Evolutionary conservation across 2,888 invertebrate species (phyloP).

Genomic region (Pristionchus arcanus): DNA sequence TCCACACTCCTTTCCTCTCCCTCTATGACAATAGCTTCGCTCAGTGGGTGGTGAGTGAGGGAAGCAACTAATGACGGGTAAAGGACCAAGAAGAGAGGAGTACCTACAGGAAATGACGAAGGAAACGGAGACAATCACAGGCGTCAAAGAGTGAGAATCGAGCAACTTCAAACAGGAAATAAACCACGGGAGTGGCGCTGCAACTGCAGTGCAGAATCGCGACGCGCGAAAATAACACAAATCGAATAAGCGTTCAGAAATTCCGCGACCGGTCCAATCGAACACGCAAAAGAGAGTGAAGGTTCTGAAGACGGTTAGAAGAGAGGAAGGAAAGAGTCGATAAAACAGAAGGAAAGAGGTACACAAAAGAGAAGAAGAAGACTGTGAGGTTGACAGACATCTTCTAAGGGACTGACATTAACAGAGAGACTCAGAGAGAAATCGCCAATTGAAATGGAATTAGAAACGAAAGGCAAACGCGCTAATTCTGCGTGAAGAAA

Average conservation of each 20-base stretch:
- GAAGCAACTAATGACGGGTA: not conserved
- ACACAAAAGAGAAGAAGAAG: conserved; percentile 7
- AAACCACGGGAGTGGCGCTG: not conserved
- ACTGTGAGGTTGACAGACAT: conserved; percentile 21
- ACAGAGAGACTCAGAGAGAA: not conserved
- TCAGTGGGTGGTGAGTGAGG: not conserved
- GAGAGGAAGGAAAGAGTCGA: not conserved
- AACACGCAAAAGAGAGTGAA: not conserved
- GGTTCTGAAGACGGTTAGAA: not conserved
- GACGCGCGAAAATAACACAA: not conserved
- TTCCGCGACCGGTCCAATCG: not conserved
- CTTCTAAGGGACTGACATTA: not conserved
- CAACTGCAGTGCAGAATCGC: not conserved
- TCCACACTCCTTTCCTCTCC: not conserved
- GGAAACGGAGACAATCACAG: not conserved
- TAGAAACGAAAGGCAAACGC: not conserved
- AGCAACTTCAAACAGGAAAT: not conserved
- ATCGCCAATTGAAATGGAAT: conserved; percentile 9
- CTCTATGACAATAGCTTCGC: not conserved
- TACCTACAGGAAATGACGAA: conserved; percentile 21
- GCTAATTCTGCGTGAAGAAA: not conserved
- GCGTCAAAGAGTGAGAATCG: not conserved
- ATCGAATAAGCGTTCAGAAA: not conserved
- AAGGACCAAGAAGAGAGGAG: not conserved
- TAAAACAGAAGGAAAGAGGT: conserved; percentile 4